Percentiles rank a stretch among this genome's conserved stretches.
Conservation (phyloP, 2,113 vertebrate species). For the Caranx ignobilis region DNA sequence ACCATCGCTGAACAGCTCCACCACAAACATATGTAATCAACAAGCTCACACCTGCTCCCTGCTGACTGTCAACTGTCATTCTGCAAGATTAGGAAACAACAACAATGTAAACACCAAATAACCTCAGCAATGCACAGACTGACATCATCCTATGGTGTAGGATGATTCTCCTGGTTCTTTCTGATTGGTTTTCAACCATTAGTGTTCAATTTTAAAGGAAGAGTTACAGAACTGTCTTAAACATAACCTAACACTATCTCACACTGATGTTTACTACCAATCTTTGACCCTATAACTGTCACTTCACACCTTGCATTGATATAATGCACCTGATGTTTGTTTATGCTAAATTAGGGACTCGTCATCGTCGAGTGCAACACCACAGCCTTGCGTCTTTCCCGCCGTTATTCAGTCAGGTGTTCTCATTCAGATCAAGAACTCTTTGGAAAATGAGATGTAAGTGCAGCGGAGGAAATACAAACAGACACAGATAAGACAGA, state of each 20-base stretch:
- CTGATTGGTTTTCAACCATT: background rate
- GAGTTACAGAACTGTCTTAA: background rate
- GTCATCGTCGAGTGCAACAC: background rate
- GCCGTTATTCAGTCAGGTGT: background rate
- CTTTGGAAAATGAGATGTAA: background rate
- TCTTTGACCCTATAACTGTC: background rate
- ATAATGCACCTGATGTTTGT: background rate
- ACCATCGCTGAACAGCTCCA: constrained; percentile 1
- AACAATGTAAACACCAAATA: constrained; percentile 11
- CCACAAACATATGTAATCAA: constrained; percentile 19
- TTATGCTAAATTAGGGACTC: background rate
- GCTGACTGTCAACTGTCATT: constrained; percentile 17
- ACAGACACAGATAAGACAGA: background rate
- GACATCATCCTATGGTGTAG: background rate
- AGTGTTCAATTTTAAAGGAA: background rate
- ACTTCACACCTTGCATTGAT: background rate
- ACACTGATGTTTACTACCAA: background rate
- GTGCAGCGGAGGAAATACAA: background rate
- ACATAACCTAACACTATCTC: background rate
- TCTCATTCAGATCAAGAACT: background rate
- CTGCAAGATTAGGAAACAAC: background rate
- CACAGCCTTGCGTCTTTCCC: background rate
- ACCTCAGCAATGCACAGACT: background rate
- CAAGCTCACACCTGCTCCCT: constrained; percentile 32
- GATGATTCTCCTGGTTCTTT: background rate